Conservation (phyloP, 2,113 vertebrate species). For the Axis porcinus region DNA sequence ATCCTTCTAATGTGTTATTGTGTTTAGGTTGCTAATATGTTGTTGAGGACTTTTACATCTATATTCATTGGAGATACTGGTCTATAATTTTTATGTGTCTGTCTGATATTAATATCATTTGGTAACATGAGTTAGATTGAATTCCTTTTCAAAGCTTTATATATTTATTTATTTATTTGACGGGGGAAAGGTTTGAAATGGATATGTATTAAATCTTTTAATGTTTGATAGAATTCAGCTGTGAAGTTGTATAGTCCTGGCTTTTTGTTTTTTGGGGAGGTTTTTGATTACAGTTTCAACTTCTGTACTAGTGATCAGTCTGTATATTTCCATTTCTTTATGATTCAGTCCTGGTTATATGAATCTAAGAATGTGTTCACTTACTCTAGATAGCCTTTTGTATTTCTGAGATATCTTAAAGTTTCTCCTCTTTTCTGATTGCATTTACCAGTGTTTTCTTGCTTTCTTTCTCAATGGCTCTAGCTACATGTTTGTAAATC, state of each 20-base stretch:
- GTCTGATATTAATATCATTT: neutral
- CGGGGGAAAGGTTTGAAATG: neutral
- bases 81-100: neutral
- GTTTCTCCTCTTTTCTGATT: neutral
- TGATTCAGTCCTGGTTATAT: neutral
- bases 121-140: neutral
- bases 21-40: neutral
- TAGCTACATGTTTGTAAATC: neutral
- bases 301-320: neutral
- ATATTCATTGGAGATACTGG: neutral
- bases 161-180: fast-evolving
- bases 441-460: neutral
- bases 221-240: neutral
- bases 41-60: neutral
- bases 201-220: neutral
- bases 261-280: neutral
- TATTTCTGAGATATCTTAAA: neutral
- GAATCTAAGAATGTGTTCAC: neutral
- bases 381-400: neutral
- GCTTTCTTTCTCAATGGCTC: neutral
- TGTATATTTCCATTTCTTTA: neutral
- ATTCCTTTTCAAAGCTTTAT: neutral
- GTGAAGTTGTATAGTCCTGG: neutral
- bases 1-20: neutral
- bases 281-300: neutral